Conservation (phyloP, 2,113 vertebrate species). For the Chaenogobius annularis region DNA sequence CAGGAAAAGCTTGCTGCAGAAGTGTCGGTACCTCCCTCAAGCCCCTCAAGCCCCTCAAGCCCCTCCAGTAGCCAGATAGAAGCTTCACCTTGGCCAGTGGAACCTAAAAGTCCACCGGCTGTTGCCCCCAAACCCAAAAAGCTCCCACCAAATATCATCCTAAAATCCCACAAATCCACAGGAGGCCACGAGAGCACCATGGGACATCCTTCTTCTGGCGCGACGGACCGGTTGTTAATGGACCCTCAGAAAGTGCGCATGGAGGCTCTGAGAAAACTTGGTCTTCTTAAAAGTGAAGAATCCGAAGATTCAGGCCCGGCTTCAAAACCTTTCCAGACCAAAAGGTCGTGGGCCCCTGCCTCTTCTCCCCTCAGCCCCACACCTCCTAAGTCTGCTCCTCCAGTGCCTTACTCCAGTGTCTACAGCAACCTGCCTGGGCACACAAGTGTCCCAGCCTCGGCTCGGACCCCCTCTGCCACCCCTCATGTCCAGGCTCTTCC, state of each 20-base stretch:
- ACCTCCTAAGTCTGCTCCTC: slow-evolving; percentile 2
- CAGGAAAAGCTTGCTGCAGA: slow-evolving; percentile 12
- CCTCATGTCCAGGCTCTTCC: slow-evolving; percentile 17
- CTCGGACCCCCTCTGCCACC: neutral
- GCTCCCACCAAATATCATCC: slow-evolving; percentile 86
- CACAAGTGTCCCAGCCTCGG: neutral
- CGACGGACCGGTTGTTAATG: slow-evolving; percentile 23
- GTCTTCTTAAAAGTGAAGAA: slow-evolving; percentile 77
- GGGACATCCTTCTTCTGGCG: slow-evolving; percentile 5
- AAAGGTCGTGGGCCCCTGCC: slow-evolving; percentile 43
- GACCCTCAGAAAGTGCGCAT: slow-evolving; percentile 74
- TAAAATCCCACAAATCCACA: slow-evolving; percentile 79
- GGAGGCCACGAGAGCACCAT: slow-evolving; percentile 21
- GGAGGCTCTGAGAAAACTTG: slow-evolving; percentile 88
- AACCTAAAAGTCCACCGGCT: slow-evolving; percentile 76
- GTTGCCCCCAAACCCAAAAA: slow-evolving; percentile 87
- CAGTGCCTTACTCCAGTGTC: slow-evolving; percentile 2
- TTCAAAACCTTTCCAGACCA: slow-evolving; percentile 41
- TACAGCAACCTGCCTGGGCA: neutral
- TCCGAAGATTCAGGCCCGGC: slow-evolving; percentile 28
- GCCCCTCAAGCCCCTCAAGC: slow-evolving; percentile 7
- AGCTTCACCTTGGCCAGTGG: slow-evolving; percentile 23
- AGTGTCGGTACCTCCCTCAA: neutral
- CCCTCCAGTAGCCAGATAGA: slow-evolving; percentile 3
- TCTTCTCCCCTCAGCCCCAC: slow-evolving; percentile 51